Percentiles rank a stretch among this genome's conserved stretches.
Evolutionary conservation across 2,797 vertebrate species (phyloP).

Genomic region (Micropoecilia bifurca): DNA sequence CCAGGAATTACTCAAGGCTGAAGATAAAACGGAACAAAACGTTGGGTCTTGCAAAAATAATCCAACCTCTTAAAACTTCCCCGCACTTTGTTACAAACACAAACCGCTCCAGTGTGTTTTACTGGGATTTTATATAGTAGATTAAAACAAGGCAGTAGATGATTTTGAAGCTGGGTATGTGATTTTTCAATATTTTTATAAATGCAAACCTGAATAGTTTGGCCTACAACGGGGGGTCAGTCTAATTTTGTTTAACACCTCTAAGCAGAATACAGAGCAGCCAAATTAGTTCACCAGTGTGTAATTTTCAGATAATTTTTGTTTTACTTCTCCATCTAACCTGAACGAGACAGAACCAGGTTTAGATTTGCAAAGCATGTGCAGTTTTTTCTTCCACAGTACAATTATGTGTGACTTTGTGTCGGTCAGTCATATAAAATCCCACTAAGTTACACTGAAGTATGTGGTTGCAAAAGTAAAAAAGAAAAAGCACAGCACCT

Average conservation of each 20-base stretch:
- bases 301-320: not conserved
- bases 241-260: not conserved
- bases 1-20: constrained; percentile 23
- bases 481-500: not conserved
- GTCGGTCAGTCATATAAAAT: not conserved
- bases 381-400: constrained; percentile 4
- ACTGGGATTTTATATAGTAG: not conserved
- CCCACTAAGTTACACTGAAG: not conserved
- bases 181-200: not conserved
- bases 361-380: not conserved
- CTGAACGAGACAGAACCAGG: not conserved
- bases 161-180: not conserved
- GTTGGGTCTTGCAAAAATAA: constrained; percentile 1
- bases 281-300: not conserved
- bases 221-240: too few relatives aligned
- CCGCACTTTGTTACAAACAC: not conserved
- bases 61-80: not conserved
- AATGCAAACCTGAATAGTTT: not conserved
- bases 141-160: not conserved
- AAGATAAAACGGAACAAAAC: constrained; percentile 38
- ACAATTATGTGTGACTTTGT: constrained; percentile 18
- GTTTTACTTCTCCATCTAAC: not conserved
- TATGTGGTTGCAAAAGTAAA: not conserved
- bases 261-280: not conserved
- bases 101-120: not conserved